These are phyloP conservation scores for Aphelinus certus DNA, from an alignment of 1,140 invertebrate species.

Conservation along the genomic window DNA sequence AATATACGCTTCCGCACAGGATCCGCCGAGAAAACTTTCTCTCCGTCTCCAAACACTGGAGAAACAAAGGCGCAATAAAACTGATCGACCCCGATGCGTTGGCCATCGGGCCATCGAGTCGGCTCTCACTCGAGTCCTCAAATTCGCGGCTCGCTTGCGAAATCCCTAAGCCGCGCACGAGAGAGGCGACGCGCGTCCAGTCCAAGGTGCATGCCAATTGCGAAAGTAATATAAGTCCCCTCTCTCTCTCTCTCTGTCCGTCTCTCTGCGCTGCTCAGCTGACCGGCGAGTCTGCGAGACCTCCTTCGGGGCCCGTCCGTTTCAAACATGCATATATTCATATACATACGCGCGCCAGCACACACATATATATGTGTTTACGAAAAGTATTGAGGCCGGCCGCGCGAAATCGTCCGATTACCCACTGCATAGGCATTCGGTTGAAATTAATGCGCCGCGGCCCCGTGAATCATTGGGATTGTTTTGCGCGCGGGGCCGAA, in stretches of 20 bases:
- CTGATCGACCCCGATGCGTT: background rate
- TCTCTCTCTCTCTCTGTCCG: background rate
- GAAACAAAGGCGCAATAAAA: background rate
- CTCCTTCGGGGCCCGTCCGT: background rate
- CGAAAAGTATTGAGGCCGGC: no score
- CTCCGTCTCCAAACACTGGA: no score
- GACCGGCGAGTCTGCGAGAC: background rate
- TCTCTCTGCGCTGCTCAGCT: background rate
- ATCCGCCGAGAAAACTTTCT: no score
- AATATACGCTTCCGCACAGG: no score
- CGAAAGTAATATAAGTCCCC: background rate
- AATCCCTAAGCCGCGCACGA: background rate
- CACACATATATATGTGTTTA: background rate
- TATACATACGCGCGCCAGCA: no score
- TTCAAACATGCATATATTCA: background rate
- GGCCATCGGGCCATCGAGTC: no score
- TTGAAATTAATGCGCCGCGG: constrained; percentile 20
- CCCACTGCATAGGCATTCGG: background rate
- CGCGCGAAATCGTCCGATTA: no score
- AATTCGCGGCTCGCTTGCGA: background rate
- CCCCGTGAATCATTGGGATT: background rate
- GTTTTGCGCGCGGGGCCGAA: constrained; percentile 11
- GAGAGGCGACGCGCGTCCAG: background rate
- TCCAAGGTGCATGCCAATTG: constrained; percentile 6
- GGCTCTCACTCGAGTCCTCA: background rate